Base-by-base conservation (phyloP, 1,140 invertebrate genomes). In the Belonocnema kinseyi region DNA sequence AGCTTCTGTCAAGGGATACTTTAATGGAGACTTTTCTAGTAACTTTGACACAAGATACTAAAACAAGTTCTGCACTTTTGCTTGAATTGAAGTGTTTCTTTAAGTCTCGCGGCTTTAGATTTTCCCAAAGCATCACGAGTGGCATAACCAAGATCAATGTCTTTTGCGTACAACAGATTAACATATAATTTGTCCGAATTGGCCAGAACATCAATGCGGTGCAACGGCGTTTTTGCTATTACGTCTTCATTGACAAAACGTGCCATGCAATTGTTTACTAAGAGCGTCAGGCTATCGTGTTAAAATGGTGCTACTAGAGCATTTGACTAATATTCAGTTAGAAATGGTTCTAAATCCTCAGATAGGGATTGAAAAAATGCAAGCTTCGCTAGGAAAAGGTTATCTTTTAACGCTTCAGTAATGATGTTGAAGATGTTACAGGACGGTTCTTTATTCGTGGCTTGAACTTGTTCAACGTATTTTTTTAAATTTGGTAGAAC, bases 261-360 rank as follows among this genome's bases (percentile, higher is more conserved):
- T 61, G 21, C 1, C 58, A 61, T 61, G 58, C 58, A 61, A 21
- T 61, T 61, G 5, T 61, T 61, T 16, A 73, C n/a, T n/a, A 74
- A 11, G 8, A n/a, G 19, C 16, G 82, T 89, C 5, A 79, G 78
- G n/a, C 78, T 79, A 72, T 87, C 56, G 53, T 54, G 3, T 10
- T 72, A 70, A 56, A 82, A 80, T 10, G 81, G 75, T 72, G 75
- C 52, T 21, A 74, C 51, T 1, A 73, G 81, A n/a, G 56, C 26
- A 70, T 78, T 54, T 4, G 78, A 53, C 72, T 82, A 75, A 73
- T 73, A 80, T 61, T 74, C 72, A 7, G 50, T 79, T 2, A 82
- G 52, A 75, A 80, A 80, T 0, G 78, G 75, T 75, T 77, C 53
- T 26, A 75, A 4, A 16, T 80, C 78, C 17, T 56, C 26, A 56